A percentile compares a stretch with the other conserved stretches of the same genome.
Conservation (phyloP, 1,140 invertebrate genomes). For the Drosophila takahashii region DNA sequence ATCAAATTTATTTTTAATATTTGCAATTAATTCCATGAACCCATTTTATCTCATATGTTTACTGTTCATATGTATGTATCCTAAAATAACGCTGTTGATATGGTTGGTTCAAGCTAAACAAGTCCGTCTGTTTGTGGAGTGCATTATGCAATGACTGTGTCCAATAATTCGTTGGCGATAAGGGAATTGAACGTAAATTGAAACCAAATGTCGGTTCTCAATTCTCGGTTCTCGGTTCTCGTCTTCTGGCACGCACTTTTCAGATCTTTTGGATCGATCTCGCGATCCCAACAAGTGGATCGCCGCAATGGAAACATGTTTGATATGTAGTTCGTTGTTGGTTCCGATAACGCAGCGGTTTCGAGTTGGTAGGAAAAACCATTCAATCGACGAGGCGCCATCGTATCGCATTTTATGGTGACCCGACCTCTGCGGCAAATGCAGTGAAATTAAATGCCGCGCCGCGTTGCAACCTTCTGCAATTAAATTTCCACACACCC, state of each 20-base stretch:
- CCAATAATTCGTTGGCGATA: slow-evolving; percentile 69
- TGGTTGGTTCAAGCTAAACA: neutral
- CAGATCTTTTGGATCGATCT: slow-evolving; percentile 35
- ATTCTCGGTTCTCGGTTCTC: slow-evolving; percentile 14
- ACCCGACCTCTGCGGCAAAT: slow-evolving; percentile 59
- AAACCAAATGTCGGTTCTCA: slow-evolving; percentile 66
- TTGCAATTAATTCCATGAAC: too few relatives aligned
- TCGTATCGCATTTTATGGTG: slow-evolving; percentile 55
- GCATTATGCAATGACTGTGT: slow-evolving; percentile 67
- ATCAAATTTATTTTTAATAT: too few relatives aligned
- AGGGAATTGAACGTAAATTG: slow-evolving; percentile 77
- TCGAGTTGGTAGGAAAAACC: slow-evolving; percentile 41
- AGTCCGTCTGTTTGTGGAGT: slow-evolving; percentile 3
- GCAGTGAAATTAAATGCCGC: slow-evolving; percentile 60
- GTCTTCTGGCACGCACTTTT: slow-evolving; percentile 36
- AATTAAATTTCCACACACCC: slow-evolving; percentile 69
- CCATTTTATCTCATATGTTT: neutral
- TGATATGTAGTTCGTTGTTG: slow-evolving; percentile 37
- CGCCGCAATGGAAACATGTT: slow-evolving; percentile 64
- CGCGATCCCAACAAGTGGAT: slow-evolving; percentile 56
- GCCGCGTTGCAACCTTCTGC: slow-evolving; percentile 58
- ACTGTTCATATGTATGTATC: neutral
- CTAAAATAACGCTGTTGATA: neutral
- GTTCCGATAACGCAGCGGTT: slow-evolving; percentile 22
- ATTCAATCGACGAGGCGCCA: slow-evolving; percentile 59